These are phyloP conservation scores for Stylophora pistillata DNA, from an alignment of 64 coral and sea anemone species.

Conservation along the genomic window DNA sequence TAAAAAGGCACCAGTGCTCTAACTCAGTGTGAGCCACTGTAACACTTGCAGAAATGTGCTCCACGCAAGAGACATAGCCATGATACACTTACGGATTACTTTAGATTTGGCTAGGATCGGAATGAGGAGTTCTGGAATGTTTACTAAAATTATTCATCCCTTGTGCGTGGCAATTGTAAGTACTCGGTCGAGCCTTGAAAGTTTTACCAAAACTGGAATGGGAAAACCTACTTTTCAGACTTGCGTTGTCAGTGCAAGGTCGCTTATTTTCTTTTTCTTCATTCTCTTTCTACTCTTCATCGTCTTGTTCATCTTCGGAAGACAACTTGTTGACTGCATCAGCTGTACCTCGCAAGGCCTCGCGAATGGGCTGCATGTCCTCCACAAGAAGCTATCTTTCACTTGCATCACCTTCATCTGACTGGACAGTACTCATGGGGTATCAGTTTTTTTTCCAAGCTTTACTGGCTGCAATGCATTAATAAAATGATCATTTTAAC, in stretches of 20 bases:
- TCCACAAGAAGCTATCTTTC: slow-evolving; percentile 61
- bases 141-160: too few relatives aligned
- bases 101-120: too few relatives aligned
- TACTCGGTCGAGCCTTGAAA: not conserved
- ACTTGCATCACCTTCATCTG: slow-evolving; percentile 21
- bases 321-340: not conserved
- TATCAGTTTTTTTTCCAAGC: not conserved
- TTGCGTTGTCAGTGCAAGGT: not conserved
- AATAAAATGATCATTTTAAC: not conserved
- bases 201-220: not conserved
- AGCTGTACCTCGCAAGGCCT: slow-evolving; percentile 24
- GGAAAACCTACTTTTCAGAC: slow-evolving; percentile 1
- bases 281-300: slow-evolving; percentile 2
- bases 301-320: slow-evolving; percentile 34
- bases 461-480: not conserved
- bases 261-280: slow-evolving; percentile 36
- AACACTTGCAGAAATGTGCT: too few relatives aligned
- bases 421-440: slow-evolving; percentile 1
- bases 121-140: too few relatives aligned
- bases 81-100: too few relatives aligned
- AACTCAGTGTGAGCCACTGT: too few relatives aligned
- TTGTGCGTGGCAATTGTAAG: not conserved
- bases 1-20: too few relatives aligned
- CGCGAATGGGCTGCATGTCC: slow-evolving; percentile 54
- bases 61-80: too few relatives aligned